phyloP scores from a whole-genome alignment of 2,113 vertebrate species.

The Perca flavescens region DNA sequence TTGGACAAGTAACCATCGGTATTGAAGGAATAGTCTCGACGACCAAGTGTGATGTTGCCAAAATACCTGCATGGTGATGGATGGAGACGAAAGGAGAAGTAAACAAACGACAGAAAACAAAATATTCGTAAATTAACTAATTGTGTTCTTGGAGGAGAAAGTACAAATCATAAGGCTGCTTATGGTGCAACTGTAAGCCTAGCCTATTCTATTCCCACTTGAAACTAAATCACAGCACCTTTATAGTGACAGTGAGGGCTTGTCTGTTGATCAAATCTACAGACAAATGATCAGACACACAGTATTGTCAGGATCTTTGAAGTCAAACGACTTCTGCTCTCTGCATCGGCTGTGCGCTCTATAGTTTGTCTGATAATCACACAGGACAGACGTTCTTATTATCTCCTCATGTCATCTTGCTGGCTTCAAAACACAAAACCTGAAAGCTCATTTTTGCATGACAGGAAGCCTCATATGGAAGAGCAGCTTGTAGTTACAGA shows the following conservation, averaged over 20 bases:
- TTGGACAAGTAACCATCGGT: conserved; percentile 94
- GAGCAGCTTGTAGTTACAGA: conserved; percentile 73
- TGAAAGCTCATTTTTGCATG: conserved; percentile 29
- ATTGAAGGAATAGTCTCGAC: conserved; percentile 94
- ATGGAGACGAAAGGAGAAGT: conserved; percentile 11
- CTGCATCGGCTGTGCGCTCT: conserved; percentile 36
- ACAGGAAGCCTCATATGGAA: conserved; percentile 51
- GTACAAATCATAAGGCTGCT: not conserved
- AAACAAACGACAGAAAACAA: conserved; percentile 13
- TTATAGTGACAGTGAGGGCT: conserved; percentile 45
- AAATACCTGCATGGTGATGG: conserved; percentile 87
- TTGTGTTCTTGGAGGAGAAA: conserved; percentile 13
- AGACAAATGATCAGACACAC: conserved; percentile 69
- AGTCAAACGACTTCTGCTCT: conserved; percentile 64
- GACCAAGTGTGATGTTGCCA: conserved; percentile 94
- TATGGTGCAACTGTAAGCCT: conserved; percentile 42
- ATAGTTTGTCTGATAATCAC: conserved; percentile 66
- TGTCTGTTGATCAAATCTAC: conserved; percentile 68
- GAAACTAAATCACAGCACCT: conserved; percentile 55
- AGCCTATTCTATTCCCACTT: conserved; percentile 22
- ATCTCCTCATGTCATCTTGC: conserved; percentile 61
- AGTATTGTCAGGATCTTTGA: conserved; percentile 66
- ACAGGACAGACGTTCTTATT: conserved; percentile 59
- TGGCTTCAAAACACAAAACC: conserved; percentile 58
- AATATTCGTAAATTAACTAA: conserved; percentile 8